Conservation (phyloP, 1,140 invertebrate genomes). For the Diuraphis noxia region DNA sequence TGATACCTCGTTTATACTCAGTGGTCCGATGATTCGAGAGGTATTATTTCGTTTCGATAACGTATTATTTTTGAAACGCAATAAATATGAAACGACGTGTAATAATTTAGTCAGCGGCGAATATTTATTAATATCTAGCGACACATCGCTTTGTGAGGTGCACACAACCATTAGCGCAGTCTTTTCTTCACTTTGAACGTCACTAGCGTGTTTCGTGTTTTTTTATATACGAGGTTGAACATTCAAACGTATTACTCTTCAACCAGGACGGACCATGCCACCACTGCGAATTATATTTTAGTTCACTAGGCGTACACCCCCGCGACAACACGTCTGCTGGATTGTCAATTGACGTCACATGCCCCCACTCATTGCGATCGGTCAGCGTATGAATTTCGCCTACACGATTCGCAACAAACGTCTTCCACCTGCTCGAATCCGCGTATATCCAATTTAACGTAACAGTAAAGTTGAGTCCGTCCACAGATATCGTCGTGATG, state of each 20-base stretch:
- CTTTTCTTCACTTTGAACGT: background rate
- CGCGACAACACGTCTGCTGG: constrained; percentile 38
- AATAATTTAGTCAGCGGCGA: background rate
- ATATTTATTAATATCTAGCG: background rate
- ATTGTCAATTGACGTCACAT: background rate
- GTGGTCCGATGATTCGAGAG: too few species aligned
- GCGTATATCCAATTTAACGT: constrained; percentile 32
- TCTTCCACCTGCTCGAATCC: background rate
- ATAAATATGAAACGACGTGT: background rate
- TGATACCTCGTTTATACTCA: background rate
- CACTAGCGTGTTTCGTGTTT: background rate
- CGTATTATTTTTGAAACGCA: background rate
- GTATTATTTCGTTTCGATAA: background rate
- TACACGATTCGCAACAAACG: constrained; percentile 51
- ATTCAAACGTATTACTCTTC: background rate
- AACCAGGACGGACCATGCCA: constrained; percentile 56
- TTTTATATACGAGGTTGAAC: background rate
- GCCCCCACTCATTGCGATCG: background rate
- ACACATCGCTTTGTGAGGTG: background rate
- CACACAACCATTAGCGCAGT: background rate
- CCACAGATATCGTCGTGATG: constrained; percentile 53
- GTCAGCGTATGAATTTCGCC: constrained; percentile 31
- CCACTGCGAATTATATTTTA: constrained; percentile 52
- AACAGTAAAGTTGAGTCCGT: constrained; percentile 44
- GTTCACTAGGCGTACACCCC: constrained; percentile 1